A percentile compares a stretch with the other conserved stretches of the same genome.
phyloP scores from a whole-genome alignment of 1,140 invertebrate species.

The Hycleus cichorii region DNA sequence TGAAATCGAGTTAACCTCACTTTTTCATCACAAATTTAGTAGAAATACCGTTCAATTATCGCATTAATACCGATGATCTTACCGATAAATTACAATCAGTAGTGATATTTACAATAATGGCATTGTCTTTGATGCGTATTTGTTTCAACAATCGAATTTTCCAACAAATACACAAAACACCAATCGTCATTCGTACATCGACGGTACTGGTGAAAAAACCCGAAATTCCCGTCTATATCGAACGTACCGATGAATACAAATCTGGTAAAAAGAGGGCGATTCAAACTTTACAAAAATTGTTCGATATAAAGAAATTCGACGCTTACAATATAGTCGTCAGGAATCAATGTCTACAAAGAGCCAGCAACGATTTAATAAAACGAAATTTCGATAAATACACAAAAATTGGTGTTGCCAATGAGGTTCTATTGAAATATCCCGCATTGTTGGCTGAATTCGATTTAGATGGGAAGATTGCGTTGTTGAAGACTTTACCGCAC shows the following conservation, averaged over 20 bases:
- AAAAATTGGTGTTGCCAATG: slow-evolving; percentile 15
- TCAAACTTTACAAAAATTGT: slow-evolving; percentile 15
- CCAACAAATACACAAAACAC: too few relatives aligned
- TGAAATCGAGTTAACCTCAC: too few relatives aligned
- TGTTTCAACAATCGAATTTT: too few relatives aligned
- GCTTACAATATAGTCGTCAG: slow-evolving; percentile 20
- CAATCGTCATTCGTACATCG: too few relatives aligned
- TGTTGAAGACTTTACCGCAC: slow-evolving; percentile 22
- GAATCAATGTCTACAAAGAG: slow-evolving; percentile 12
- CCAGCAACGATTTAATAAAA: slow-evolving; percentile 9
- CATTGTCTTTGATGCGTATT: too few relatives aligned
- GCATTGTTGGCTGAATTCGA: slow-evolving; percentile 21
- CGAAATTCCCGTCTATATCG: neutral
- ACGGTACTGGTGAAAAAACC: too few relatives aligned
- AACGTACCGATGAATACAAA: slow-evolving; percentile 2
- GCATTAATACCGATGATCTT: too few relatives aligned
- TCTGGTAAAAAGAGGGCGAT: neutral
- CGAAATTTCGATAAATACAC: slow-evolving; percentile 23
- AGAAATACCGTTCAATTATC: too few relatives aligned
- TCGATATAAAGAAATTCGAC: slow-evolving; percentile 7
- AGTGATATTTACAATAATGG: too few relatives aligned
- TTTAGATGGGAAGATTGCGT: slow-evolving; percentile 21
- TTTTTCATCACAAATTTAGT: too few relatives aligned
- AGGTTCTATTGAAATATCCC: slow-evolving; percentile 26
- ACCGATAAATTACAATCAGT: too few relatives aligned